phyloP scores from a whole-genome alignment of 1,140 invertebrate species.

The Drosophila ogumai region DNA sequence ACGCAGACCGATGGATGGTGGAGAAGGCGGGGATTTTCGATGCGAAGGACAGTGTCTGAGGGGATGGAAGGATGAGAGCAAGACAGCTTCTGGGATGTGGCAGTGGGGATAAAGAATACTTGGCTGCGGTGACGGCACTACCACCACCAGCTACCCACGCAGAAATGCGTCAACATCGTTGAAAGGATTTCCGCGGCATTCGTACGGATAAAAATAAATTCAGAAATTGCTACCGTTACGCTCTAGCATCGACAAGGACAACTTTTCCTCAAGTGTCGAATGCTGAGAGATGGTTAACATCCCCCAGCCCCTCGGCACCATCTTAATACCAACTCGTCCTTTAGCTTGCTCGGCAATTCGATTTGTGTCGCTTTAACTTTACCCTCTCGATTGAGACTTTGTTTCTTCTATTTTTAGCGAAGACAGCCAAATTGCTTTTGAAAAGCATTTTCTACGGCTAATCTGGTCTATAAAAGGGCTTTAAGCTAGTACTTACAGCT shows the following conservation, averaged over 20 bases:
- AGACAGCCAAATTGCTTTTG: conserved; percentile 37
- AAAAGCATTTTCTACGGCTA: conserved; percentile 37
- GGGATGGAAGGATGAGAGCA: background rate
- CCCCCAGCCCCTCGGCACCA: background rate
- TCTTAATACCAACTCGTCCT: conserved; percentile 61
- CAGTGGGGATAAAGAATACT: conserved; percentile 32
- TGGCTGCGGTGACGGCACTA: conserved; percentile 4
- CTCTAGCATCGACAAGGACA: conserved; percentile 54
- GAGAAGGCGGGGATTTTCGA: conserved; percentile 2
- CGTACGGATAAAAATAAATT: conserved; percentile 79
- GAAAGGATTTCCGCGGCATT: conserved; percentile 78
- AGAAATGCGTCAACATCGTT: conserved; percentile 67
- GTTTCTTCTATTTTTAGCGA: conserved; percentile 53
- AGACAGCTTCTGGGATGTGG: background rate
- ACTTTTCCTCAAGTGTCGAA: conserved; percentile 74
- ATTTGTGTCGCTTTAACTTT: conserved; percentile 79
- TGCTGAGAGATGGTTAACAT: conserved; percentile 41
- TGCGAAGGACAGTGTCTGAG: background rate
- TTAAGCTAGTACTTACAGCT: conserved; percentile 33
- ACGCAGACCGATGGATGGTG: conserved; percentile 12
- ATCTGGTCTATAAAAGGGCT: conserved; percentile 37
- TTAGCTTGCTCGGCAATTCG: conserved; percentile 56
- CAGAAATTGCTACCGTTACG: conserved; percentile 79
- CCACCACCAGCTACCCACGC: conserved; percentile 41
- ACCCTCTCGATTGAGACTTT: conserved; percentile 60